Evolutionary conservation across 2,888 invertebrate genomes (phyloP), one percentile per base, ranked within the genome.

Genomic region (Erynnis tages): DNA sequence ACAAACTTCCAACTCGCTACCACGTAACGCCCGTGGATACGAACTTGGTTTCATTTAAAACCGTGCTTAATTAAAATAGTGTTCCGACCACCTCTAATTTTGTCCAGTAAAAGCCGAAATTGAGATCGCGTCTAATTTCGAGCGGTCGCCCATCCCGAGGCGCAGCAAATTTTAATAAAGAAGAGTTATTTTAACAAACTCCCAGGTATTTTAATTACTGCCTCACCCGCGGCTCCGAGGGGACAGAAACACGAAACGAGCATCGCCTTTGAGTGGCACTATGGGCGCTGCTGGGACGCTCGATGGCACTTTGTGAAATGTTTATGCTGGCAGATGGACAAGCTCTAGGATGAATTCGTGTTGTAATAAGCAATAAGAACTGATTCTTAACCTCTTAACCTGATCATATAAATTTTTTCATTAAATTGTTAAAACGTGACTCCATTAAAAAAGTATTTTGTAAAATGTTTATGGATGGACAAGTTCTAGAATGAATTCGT

Each of bases 181-280:
- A 44, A 57, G 54, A 58, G 60, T 59, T 60, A 60, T 60, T 57
- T 56, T 35, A 50, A 45, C 35, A 47, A 57, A 55, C 54, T 56
- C 44, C 23, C 58, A 59, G 60, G 60, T 59, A 60, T 60, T 60
- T 58, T 60, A 59, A 60, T 60, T 60, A 60, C 57, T 56, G n/a
- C 43, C 27, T 25, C 13, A 41, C 55, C 55, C 55, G 45, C 54
- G 60, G 54, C 48, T 43, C 45, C 27, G 56, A 47, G 53, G 30
- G 53, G 41, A 29, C 40, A 52, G 49, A 23, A 23, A 41, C 37
- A 23, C 30, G 8, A 14, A 34, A 10, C 14, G 27, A 53, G 34
- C 34, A 43, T 4, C 43, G 32, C n/a, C n/a, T n/a, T n/a, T n/a
- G n/a, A n/a, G n/a, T n/a, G n/a, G n/a, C n/a, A n/a, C n/a, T n/a